phyloP scores from a whole-genome alignment of 2,888 invertebrate species.

The Deilephila elpenor region DNA sequence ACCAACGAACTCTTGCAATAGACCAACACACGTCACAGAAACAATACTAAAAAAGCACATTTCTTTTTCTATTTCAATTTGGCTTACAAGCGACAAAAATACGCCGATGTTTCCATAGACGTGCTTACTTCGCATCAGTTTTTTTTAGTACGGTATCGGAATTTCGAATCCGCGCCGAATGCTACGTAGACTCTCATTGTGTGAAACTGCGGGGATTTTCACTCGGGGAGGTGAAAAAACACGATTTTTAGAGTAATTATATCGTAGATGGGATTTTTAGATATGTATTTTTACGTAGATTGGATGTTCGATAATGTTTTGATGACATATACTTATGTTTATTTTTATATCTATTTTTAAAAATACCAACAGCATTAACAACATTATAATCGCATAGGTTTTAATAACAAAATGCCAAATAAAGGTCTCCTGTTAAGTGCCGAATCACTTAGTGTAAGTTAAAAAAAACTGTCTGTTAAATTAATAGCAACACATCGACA shows the following conservation, averaged over 20 bases:
- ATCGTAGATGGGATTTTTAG: too few relatives aligned
- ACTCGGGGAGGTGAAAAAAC: neutral
- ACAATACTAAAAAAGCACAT: neutral
- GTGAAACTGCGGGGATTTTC: neutral
- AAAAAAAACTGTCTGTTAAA: too few relatives aligned
- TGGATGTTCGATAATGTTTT: too few relatives aligned
- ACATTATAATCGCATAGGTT: too few relatives aligned
- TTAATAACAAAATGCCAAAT: too few relatives aligned
- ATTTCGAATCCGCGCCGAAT: neutral
- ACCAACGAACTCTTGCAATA: neutral
- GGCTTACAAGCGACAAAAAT: constrained; percentile 11
- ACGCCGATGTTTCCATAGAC: neutral
- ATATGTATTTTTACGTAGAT: too few relatives aligned
- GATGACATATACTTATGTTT: too few relatives aligned
- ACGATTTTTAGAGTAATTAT: neutral
- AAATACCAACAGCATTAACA: too few relatives aligned
- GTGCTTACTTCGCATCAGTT: neutral
- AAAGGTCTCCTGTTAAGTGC: too few relatives aligned
- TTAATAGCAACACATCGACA: too few relatives aligned
- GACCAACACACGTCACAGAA: neutral
- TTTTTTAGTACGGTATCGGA: neutral
- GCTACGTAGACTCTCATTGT: neutral
- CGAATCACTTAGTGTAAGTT: too few relatives aligned
- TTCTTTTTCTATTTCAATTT: constrained; percentile 13
- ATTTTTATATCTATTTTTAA: too few relatives aligned